Evolutionary conservation across 2,113 vertebrate genomes (phyloP), one percentile per base, ranked within the genome.

Genomic region (Platysternon megacephalum): DNA sequence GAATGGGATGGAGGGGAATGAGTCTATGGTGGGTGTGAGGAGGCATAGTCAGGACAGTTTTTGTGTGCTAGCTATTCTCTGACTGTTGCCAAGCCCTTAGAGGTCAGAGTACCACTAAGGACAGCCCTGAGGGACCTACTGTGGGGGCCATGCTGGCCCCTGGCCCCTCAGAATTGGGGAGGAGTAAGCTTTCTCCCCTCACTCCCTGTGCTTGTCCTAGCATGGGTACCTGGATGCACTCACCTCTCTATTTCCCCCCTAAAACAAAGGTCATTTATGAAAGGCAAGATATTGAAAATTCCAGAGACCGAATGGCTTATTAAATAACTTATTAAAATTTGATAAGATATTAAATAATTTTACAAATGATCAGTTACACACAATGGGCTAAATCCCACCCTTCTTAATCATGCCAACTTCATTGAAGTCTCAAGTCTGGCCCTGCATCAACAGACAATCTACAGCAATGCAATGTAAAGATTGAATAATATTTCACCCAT

Each of bases 161-260:
- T 53, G 16, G 19, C 6, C 55, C 52, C 26, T 56, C 55, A 56
- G 55, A 56, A 56, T 11, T 56, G 79, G 29, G 49, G 65, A 82
- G 29, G 52, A 46, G 1, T 0, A 2, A 81, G 12, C 76, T 91
- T 24, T 48, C 42, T 16, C 82, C 24, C 89, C 42, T 86, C 61
- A 0, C 6, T 56, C 32, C 35, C 32, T 68, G 42, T 52, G 24
- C 82, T 85, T 65, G 14, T 4, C 84, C 35, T 65, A 42, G 83
- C 55, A 10, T 56, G 26, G 24, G 24, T 56, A 56, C 26, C 55
- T 11, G 7, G 14, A n/a, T 35, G 61, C 61, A 68, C 61, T 68
- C 61, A 68, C 35, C 35, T 83, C 46, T 21, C 56, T 0, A 42
- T 81, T 83, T 21, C 1, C 0, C 14, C 17, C 10, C 3, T 7